These are phyloP conservation scores for Eulemur rubriventer DNA, from an alignment of 2,797 vertebrate genomes.

Conservation along the genomic window DNA sequence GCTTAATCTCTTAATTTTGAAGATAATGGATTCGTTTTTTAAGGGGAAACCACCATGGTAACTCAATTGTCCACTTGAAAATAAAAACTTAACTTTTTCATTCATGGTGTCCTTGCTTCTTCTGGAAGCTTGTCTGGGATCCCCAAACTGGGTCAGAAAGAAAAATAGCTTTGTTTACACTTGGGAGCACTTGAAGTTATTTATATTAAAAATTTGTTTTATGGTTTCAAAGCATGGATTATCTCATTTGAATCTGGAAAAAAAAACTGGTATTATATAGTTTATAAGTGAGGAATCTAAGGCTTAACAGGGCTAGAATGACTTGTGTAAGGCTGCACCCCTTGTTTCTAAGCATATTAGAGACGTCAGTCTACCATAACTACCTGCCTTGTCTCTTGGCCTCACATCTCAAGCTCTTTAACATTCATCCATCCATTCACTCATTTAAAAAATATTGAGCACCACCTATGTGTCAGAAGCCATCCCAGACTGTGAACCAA, in stretches of 20 bases:
- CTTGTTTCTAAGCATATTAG: not conserved
- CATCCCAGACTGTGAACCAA: not conserved
- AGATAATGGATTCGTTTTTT: not conserved
- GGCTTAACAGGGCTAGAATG: not conserved
- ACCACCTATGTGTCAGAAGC: not conserved
- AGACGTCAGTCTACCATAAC: not conserved
- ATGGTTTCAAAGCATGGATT: not conserved
- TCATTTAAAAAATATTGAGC: not conserved
- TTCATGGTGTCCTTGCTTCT: not conserved
- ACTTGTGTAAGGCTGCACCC: not conserved
- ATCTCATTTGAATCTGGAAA: not conserved
- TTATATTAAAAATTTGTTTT: not conserved
- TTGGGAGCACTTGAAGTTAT: not conserved
- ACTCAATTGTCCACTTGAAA: slow-evolving; percentile 8
- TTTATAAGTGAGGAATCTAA: not conserved
- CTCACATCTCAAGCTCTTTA: not conserved
- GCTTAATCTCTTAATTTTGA: not conserved
- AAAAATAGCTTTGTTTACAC: not conserved
- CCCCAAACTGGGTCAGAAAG: slow-evolving; percentile 26
- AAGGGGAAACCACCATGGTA: not conserved
- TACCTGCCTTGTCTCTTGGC: not conserved
- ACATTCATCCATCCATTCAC: not conserved
- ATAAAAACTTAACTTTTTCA: not conserved
- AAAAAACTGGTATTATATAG: too few relatives aligned
- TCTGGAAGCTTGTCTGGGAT: not conserved